Evolutionary conservation across 2,113 vertebrate genomes (phyloP).

Genomic region (Leucopsar rothschildi): DNA sequence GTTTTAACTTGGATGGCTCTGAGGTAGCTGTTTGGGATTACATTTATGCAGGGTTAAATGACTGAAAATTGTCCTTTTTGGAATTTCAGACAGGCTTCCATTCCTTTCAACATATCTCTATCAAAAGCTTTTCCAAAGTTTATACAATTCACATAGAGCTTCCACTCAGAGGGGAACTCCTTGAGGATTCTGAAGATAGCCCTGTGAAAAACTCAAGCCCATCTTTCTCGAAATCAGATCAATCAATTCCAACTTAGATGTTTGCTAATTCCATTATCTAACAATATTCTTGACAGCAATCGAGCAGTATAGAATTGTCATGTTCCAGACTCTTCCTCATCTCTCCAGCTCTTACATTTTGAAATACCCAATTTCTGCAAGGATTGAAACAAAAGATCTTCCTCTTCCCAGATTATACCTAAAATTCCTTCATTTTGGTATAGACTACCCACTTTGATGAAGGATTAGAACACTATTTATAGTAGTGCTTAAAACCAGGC

Average conservation of each 20-base stretch:
- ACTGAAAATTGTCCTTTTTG: background rate
- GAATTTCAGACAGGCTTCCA: background rate
- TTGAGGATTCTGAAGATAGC: background rate
- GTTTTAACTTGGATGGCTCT: background rate
- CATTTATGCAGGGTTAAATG: background rate
- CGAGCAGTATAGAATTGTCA: background rate
- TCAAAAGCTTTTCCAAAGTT: background rate
- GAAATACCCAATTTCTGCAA: background rate
- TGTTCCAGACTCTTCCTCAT: background rate
- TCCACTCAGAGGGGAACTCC: background rate
- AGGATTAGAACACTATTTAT: constrained; percentile 52
- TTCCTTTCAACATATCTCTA: background rate
- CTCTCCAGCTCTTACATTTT: background rate
- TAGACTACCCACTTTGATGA: constrained; percentile 11
- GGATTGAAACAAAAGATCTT: background rate
- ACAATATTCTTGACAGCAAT: background rate
- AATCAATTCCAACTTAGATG: background rate
- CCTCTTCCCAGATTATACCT: constrained; percentile 7
- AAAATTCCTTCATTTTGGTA: constrained; percentile 21
- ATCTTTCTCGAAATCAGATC: background rate
- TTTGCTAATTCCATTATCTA: background rate
- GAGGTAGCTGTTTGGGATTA: background rate
- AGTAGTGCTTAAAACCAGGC: constrained; percentile 42
- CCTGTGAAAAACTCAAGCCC: background rate
- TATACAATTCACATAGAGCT: background rate